Base-by-base conservation (phyloP, 2,113 vertebrate species). In the Tor tambroides region DNA sequence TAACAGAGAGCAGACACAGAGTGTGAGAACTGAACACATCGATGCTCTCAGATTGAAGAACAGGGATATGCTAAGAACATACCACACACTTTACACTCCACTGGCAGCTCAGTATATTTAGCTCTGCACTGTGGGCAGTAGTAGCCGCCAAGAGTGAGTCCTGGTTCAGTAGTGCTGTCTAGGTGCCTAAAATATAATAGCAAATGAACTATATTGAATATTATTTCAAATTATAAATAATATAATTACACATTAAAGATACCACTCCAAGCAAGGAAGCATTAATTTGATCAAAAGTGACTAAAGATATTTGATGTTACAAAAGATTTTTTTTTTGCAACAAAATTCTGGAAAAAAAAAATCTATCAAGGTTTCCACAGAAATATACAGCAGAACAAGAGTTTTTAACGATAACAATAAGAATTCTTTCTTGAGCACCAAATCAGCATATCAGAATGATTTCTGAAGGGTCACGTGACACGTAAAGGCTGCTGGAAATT, bases 11-110 rank as follows among this genome's bases (percentile, higher is more conserved):
- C 10, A 75, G 2, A 86, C 23, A 87, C 32, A 81, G 2, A n/a
- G 10, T 38, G 28, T 80, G 28, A 65, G 30, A 67, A 54, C 82
- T 67, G 26, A 63, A 41, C 12, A 41, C 23, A 43, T 4, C 0
- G 6, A 10, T 46, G 7, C 51, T 61, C 3, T 80, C 30, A 46
- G 43, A 26, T 1, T 28, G 12, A 17, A 77, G 75, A 77, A 77
- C 6, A 17, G n/a, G 11, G 15, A 51, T 9, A 30, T 26, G n/a
- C 6, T 41, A 56, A 63, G 49, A 17, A 91, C 97, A 83, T 94
- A 99, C 98, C 97, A 90, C 98, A 99, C 83, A 99, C 94, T 96
- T 97, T 99, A 93, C 98, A 99, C 91, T 99, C 98, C 87, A 99
- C 98, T 0, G 98, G 98, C 71, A 99, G 96, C 87, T 99, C 98